Conservation (phyloP, 2,797 vertebrate species). For the Tinamus major region DNA sequence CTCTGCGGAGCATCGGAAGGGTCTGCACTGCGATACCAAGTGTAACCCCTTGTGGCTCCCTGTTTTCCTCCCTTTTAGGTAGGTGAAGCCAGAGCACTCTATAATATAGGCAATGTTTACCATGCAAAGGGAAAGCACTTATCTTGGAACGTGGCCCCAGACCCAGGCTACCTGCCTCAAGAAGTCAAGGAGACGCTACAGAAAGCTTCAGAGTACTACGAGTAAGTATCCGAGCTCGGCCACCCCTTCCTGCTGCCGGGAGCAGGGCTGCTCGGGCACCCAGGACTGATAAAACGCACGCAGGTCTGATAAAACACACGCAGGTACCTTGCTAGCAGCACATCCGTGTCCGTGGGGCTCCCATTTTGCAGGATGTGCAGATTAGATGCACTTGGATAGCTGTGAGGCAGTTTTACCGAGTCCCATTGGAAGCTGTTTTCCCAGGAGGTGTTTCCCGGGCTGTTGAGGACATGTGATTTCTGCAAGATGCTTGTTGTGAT, state of each 20-base stretch:
- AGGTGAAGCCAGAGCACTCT: conserved; percentile 93
- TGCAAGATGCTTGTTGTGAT: neutral
- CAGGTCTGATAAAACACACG: neutral
- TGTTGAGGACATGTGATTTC: neutral
- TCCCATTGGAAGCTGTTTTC: neutral
- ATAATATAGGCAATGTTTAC: conserved; percentile 96
- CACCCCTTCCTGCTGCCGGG: neutral
- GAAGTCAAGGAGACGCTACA: conserved; percentile 91
- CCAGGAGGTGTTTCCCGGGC: neutral
- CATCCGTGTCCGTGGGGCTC: neutral
- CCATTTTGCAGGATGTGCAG: neutral
- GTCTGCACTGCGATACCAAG: neutral
- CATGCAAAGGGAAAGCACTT: conserved; percentile 97
- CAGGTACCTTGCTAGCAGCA: neutral
- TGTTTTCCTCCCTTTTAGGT: conserved; percentile 80
- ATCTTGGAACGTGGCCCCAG: conserved; percentile 88
- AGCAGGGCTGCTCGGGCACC: neutral
- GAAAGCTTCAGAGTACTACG: conserved; percentile 92
- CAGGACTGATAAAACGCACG: neutral
- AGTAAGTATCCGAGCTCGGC: conserved; percentile 82
- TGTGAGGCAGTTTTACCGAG: no score
- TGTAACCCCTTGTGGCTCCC: neutral
- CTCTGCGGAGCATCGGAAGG: neutral
- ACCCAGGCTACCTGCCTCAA: conserved; percentile 87
- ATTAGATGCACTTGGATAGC: no score